Base-by-base conservation (phyloP, 2,888 invertebrate genomes). In the Parapristionchus giblindavisi region DNA sequence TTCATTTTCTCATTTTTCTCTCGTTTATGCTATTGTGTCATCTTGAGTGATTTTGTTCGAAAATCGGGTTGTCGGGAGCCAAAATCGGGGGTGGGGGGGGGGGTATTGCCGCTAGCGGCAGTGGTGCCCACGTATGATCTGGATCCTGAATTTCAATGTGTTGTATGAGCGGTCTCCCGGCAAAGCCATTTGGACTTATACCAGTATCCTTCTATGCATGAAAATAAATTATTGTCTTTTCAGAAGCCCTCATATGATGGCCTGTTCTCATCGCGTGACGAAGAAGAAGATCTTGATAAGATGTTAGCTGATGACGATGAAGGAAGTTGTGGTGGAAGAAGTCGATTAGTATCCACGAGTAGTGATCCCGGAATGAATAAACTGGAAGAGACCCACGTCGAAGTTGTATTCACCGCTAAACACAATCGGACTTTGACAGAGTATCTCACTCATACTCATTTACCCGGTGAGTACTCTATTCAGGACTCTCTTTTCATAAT, bases 401-500 rank as follows among this genome's bases (percentile, higher is more conserved):
- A 78, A 24, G 76, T 75, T 24, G 75, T 72, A 14, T 85, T 84
- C 70, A 79, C 84, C 21, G 72, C 78, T 11, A 76, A 78, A 40
- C 83, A 84, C 73, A 79, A 79, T 54, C 79, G 95, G 77, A 91
- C 94, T 17, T 89, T 97, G 14, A 95, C 95, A 0, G 92, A 94
- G 2, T 91, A 98, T 11, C 90, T 99, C 52, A 98, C 98, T 0
- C 97, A 98, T 89, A 89, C 89, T 43, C 90, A 89, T 79, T 85
- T 90, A 40, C 88, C 88, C 6, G 88, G 88, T 81, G 29, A 52
- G 43, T 40, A 11, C 11, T 21, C 11, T 17, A 27, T 11, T 27
- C 51, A 32, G 43, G 43, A 65, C 65, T 34, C 32, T 36, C 36
- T 76, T n/a, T n/a, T n/a, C n/a, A n/a, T n/a, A n/a, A n/a, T n/a